These are phyloP conservation scores for Danaus plexippus DNA, from an alignment of 1,140 invertebrate genomes.

Conservation along the genomic window DNA sequence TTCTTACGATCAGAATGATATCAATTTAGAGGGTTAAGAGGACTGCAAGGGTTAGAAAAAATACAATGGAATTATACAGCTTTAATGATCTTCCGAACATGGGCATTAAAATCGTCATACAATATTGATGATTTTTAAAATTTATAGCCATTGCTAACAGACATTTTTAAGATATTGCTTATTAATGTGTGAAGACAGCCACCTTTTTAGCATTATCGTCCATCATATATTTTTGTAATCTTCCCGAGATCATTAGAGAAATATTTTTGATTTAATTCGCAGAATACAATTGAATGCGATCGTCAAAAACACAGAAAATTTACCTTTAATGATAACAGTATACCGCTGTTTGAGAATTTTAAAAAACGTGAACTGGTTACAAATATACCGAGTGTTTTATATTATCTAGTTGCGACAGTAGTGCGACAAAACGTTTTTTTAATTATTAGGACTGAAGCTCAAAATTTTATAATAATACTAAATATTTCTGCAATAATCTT, in stretches of 20 bases:
- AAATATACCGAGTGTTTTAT: too few relatives aligned
- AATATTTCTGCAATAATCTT: too few relatives aligned
- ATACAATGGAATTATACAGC: constrained; percentile 65
- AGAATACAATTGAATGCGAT: constrained; percentile 68
- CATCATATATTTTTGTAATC: constrained; percentile 61
- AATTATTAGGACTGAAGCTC: too few relatives aligned
- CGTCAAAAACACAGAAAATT: constrained; percentile 41
- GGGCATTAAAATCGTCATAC: constrained; percentile 69
- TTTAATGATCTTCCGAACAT: constrained; percentile 64
- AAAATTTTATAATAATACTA: too few relatives aligned
- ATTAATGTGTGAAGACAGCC: constrained; percentile 67
- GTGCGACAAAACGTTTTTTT: too few relatives aligned
- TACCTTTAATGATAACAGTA: too few relatives aligned
- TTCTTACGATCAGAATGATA: constrained; percentile 31
- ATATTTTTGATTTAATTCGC: constrained; percentile 45
- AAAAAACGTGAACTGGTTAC: too few relatives aligned
- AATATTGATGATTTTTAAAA: constrained; percentile 66
- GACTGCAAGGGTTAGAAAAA: constrained; percentile 52
- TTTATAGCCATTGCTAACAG: constrained; percentile 55
- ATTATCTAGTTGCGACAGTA: too few relatives aligned
- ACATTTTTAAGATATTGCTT: constrained; percentile 59
- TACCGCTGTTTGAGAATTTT: too few relatives aligned
- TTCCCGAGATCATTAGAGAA: constrained; percentile 53
- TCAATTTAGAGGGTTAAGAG: constrained; percentile 48
- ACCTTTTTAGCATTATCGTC: constrained; percentile 46